These are phyloP conservation scores for Myiopsitta monachus DNA, from an alignment of 2,113 vertebrate genomes.

Conservation along the genomic window DNA sequence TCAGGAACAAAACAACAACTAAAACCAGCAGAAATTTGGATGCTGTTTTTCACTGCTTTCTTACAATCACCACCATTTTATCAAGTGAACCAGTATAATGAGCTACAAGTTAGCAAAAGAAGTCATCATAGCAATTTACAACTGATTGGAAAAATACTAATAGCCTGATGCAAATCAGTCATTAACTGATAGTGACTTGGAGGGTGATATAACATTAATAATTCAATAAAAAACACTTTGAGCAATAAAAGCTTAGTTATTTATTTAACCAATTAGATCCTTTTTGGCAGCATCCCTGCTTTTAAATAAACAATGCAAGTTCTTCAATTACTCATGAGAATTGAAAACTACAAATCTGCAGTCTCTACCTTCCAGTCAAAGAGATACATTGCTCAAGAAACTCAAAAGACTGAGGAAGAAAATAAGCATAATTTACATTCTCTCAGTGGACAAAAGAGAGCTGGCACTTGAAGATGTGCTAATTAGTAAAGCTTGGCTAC, in stretches of 20 bases:
- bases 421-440: background rate
- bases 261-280: conserved; percentile 73
- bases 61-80: conserved; percentile 1
- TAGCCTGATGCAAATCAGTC: conserved; percentile 47
- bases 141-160: conserved; percentile 57
- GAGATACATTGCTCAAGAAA: background rate
- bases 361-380: background rate
- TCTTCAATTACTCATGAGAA: conserved; percentile 67
- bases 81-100: background rate
- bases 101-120: conserved; percentile 9
- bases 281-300: conserved; percentile 46
- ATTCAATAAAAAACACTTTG: conserved; percentile 53
- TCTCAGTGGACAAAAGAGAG: conserved; percentile 12
- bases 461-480: background rate
- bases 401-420: background rate
- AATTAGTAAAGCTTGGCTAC: conserved; percentile 18
- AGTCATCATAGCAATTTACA: conserved; percentile 38
- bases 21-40: background rate
- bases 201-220: conserved; percentile 56
- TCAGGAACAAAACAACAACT: background rate
- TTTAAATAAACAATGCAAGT: conserved; percentile 43
- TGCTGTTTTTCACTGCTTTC: background rate
- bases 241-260: conserved; percentile 65
- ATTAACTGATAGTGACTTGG: conserved; percentile 57
- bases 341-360: conserved; percentile 27